These are phyloP conservation scores for Eupsilia transversa DNA, from an alignment of 2,888 invertebrate genomes.

Conservation along the genomic window DNA sequence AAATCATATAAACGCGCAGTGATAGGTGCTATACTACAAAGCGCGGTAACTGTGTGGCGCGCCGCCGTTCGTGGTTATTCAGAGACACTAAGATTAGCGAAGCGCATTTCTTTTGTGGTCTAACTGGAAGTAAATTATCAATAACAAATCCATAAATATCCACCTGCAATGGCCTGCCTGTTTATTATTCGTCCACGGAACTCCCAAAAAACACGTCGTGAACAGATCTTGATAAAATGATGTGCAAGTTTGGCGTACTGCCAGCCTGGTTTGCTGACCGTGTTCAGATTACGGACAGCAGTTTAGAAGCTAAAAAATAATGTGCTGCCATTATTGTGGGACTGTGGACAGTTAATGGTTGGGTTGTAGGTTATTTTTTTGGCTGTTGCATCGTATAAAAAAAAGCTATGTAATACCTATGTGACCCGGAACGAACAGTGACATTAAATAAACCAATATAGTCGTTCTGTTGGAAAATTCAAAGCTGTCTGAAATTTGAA, in stretches of 20 bases:
- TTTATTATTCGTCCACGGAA: slow-evolving; percentile 46
- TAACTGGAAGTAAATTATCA: neutral
- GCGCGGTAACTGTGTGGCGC: no score
- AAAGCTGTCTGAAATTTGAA: neutral
- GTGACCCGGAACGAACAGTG: neutral
- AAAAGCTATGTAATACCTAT: neutral
- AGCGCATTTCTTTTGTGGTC: no score
- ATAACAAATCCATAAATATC: slow-evolving; percentile 32
- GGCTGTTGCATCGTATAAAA: neutral
- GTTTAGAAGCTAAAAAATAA: slow-evolving; percentile 34
- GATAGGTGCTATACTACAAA: neutral
- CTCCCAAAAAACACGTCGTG: slow-evolving; percentile 53
- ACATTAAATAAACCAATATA: neutral
- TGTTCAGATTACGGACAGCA: slow-evolving; percentile 50
- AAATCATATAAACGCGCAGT: neutral
- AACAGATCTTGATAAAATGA: slow-evolving; percentile 63
- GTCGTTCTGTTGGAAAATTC: neutral
- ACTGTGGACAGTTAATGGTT: neutral
- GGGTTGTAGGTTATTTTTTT: neutral
- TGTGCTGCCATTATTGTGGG: slow-evolving; percentile 28
- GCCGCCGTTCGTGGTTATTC: neutral
- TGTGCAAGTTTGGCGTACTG: slow-evolving; percentile 55
- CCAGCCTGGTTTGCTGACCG: slow-evolving; percentile 55
- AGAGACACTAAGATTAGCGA: neutral
- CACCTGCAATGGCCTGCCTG: slow-evolving; percentile 36